Conservation (phyloP, 2,888 invertebrate genomes). For the Drosophila neonasuta region DNA sequence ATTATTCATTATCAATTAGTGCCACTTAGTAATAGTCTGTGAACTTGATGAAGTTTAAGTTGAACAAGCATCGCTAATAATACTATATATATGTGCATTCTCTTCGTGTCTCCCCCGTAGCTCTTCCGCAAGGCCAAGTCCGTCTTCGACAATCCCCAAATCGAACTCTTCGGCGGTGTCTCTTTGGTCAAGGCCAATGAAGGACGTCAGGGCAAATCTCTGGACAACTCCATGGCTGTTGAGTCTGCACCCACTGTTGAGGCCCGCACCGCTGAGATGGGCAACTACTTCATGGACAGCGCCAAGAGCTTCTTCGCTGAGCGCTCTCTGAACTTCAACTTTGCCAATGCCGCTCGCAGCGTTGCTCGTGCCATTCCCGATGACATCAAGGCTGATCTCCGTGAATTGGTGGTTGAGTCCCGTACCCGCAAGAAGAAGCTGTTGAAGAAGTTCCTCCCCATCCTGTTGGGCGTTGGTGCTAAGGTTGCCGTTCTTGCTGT, state of each 20-base stretch:
- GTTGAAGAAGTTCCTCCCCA: slow-evolving; percentile 84
- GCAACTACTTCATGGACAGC: slow-evolving; percentile 84
- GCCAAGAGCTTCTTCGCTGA: slow-evolving; percentile 84
- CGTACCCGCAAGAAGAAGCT: slow-evolving; percentile 84
- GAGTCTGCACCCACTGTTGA: slow-evolving; percentile 83
- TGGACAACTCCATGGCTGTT: slow-evolving; percentile 83
- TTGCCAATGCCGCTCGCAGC: slow-evolving; percentile 82
- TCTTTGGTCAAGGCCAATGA: slow-evolving; percentile 82
- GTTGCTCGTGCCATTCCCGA: slow-evolving; percentile 84
- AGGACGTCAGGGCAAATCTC: slow-evolving; percentile 82
- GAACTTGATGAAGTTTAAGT: slow-evolving; percentile 15
- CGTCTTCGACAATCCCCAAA: slow-evolving; percentile 84
- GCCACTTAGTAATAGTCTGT: slow-evolving; percentile 31
- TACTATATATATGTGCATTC: slow-evolving; percentile 20
- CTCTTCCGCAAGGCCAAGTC: slow-evolving; percentile 84
- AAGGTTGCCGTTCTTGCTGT: slow-evolving; percentile 84
- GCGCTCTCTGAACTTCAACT: slow-evolving; percentile 83
- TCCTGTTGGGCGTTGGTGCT: slow-evolving; percentile 84
- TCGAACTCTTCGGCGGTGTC: slow-evolving; percentile 84
- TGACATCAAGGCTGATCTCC: slow-evolving; percentile 84
- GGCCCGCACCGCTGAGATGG: slow-evolving; percentile 84
- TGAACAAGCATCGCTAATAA: slow-evolving; percentile 42
- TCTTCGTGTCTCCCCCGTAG: slow-evolving; percentile 71
- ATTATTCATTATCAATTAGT: slow-evolving; percentile 14
- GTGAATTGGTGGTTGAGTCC: slow-evolving; percentile 84